phyloP scores from a whole-genome alignment of 2,888 invertebrate genomes.

The Lasioglossum oenotherae region DNA sequence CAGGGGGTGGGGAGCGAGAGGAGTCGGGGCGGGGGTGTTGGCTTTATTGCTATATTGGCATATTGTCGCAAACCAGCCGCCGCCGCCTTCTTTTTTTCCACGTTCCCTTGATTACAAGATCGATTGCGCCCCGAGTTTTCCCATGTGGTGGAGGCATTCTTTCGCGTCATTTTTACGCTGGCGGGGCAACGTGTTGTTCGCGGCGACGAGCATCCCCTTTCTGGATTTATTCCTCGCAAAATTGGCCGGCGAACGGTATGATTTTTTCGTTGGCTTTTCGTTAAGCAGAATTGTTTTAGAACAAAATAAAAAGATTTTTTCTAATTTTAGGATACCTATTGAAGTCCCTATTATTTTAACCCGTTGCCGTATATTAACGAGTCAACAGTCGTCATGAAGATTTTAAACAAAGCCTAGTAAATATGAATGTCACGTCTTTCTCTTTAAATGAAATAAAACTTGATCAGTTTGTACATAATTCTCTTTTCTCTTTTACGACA shows the following conservation, averaged over 20 bases:
- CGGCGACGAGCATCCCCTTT: not conserved
- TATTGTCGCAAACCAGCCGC: conserved; percentile 64
- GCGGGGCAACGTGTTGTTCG: not conserved
- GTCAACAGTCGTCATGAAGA: no score
- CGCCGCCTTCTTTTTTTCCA: conserved; percentile 43
- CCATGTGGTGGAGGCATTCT: not conserved
- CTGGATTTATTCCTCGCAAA: not conserved
- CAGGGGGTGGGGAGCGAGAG: conserved; percentile 13
- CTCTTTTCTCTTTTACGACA: no score
- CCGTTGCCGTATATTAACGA: no score
- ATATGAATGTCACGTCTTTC: no score
- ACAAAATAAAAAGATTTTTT: not conserved
- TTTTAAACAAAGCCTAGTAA: no score
- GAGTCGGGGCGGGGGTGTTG: not conserved
- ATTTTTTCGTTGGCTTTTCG: not conserved
- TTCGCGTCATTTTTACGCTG: not conserved
- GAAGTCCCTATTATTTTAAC: no score
- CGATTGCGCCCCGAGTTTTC: conserved; percentile 41
- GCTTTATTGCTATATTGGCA: conserved; percentile 73
- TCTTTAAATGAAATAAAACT: no score
- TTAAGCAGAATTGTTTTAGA: not conserved
- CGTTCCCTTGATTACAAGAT: conserved; percentile 46
- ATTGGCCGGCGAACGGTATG: not conserved
- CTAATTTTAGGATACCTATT: no score
- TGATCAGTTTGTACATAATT: no score